Evolutionary conservation across 2,113 vertebrate species (phyloP).

Genomic region (Struthidea cinerea): DNA sequence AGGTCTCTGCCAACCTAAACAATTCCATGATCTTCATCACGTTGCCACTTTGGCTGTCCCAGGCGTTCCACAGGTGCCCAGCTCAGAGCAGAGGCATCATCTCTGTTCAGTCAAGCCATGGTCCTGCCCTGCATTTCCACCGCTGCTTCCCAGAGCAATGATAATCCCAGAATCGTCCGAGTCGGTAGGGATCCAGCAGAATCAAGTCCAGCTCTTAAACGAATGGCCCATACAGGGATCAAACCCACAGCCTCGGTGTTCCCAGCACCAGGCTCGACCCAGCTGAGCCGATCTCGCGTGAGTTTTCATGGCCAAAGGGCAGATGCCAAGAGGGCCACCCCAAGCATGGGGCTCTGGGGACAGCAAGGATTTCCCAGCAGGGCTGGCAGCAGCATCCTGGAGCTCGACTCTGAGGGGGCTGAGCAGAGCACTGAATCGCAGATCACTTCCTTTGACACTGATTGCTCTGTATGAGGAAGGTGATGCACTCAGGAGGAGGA

Average conservation of each 20-base stretch:
- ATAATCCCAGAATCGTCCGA: background rate
- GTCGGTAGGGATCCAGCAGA: background rate
- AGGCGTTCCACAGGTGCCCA: background rate
- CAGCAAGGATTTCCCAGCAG: background rate
- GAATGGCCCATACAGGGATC: background rate
- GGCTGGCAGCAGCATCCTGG: background rate
- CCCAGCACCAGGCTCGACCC: background rate
- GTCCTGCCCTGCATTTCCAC: background rate
- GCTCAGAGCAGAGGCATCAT: fast-evolving
- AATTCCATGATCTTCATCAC: background rate
- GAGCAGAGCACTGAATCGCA: background rate
- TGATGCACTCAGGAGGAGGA: background rate
- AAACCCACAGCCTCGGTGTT: background rate
- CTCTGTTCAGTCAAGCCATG: background rate
- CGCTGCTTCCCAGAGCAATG: background rate
- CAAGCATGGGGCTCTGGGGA: background rate
- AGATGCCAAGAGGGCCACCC: background rate
- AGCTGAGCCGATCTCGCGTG: fast-evolving
- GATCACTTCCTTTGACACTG: background rate
- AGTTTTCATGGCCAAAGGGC: background rate
- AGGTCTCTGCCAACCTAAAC: background rate
- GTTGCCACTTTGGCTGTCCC: background rate
- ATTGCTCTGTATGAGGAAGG: background rate
- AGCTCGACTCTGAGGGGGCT: fast-evolving
- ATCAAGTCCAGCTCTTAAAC: background rate